phyloP scores from a whole-genome alignment of 1,140 invertebrate genomes.

The Chelonus insularis region DNA sequence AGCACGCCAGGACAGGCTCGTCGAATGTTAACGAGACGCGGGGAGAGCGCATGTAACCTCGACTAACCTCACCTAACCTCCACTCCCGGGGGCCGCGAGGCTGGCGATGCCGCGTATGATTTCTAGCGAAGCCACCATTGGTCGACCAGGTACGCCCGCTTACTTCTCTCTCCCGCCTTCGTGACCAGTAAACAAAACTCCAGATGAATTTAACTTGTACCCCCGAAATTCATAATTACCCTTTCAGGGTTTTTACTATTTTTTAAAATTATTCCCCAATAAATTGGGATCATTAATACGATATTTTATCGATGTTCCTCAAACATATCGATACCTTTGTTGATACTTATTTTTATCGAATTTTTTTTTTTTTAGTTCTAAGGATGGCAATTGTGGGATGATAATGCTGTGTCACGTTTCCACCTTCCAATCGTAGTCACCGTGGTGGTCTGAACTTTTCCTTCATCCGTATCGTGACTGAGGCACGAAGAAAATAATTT shows the following conservation, averaged over 20 bases:
- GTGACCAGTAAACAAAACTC: slow-evolving; percentile 47
- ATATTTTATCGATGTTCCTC: too few species aligned
- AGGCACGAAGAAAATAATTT: slow-evolving; percentile 8
- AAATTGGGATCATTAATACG: too few species aligned
- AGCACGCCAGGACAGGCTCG: slow-evolving; percentile 46
- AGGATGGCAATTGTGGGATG: too few species aligned
- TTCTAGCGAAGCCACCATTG: slow-evolving; percentile 49
- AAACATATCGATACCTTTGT: too few species aligned
- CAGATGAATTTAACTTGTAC: slow-evolving; percentile 1
- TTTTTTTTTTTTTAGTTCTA: too few species aligned
- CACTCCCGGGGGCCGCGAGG: slow-evolving; percentile 33
- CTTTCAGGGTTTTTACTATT: too few species aligned
- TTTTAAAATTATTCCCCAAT: too few species aligned
- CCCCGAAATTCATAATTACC: not conserved
- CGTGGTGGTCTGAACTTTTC: slow-evolving; percentile 6
- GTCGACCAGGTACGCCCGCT: slow-evolving; percentile 39
- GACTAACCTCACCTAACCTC: slow-evolving; percentile 37
- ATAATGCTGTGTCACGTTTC: slow-evolving; percentile 5
- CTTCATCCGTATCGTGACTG: slow-evolving; percentile 18
- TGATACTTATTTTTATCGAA: too few species aligned
- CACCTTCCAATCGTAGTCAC: not conserved
- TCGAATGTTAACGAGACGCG: slow-evolving; percentile 52
- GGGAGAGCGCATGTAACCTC: slow-evolving; percentile 42
- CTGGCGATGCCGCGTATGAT: slow-evolving; percentile 50
- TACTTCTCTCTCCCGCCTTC: slow-evolving; percentile 39